Evolutionary conservation across 2,888 invertebrate species (phyloP), one percentile per base, ranked within the genome.

Genomic region (Lepidochitona cinerea): DNA sequence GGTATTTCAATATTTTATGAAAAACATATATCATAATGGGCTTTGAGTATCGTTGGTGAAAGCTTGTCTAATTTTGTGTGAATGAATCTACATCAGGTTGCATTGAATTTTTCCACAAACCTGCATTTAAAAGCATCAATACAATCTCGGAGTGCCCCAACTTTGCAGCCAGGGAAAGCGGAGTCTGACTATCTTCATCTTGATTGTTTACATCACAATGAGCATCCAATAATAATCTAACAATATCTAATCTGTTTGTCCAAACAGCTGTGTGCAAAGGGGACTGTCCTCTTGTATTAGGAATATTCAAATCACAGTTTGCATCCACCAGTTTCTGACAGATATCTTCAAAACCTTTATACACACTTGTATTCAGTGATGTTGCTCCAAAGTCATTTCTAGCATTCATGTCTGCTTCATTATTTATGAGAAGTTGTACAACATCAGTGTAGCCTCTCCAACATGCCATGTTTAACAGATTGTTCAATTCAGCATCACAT

Each of bases 391-490:
- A 78, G 59, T 86, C 84, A 78, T 89, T 89, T 33, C 79, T 80
- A 29, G 79, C 75, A 74, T 89, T 85, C 29, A 87, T 72, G 71
- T 86, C 83, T 52, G 89, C 88, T 29, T 77, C 74, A 72, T 82
- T 77, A 26, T 84, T 75, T 29, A 89, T 79, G 12, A 89, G 79
- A 36, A 89, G 71, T 68, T 84, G 71, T 5, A 82, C 83, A 26
- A 88, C 81, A 4, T 83, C 78, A 29, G 59, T 37, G 68, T 81
- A 78, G 18, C 85, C 85, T 74, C 81, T 79, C 82, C 80, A 85
- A 68, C 86, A 86, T 0, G 88, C 88, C 80, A 85, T 84, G 68
- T 88, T 86, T 0, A 89, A 79, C 6, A 89, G 75, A 36, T 83
- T 85, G 72, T 89, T 87, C 35, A 79, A 75, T 70, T 88, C 87